A percentile compares a stretch with the other conserved stretches of the same genome.
These are phyloP conservation scores for Eristalis intricaria DNA, from an alignment of 2,888 invertebrate species.

Conservation along the genomic window DNA sequence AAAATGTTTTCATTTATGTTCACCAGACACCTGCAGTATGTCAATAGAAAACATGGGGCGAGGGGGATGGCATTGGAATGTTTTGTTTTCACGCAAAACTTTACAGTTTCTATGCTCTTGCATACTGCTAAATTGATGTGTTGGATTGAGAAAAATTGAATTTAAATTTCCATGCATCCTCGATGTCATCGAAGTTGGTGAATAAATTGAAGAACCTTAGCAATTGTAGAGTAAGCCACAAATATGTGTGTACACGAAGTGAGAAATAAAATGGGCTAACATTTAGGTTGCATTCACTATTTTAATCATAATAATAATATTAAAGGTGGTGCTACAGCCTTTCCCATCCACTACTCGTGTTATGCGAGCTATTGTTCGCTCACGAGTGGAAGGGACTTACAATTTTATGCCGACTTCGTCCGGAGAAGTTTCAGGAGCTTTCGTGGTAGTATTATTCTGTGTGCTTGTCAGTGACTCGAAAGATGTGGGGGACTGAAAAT, in stretches of 20 bases:
- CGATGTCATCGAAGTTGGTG: neutral
- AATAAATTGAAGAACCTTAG: neutral
- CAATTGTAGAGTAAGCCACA: no score
- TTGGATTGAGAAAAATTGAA: neutral
- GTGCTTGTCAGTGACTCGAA: no score
- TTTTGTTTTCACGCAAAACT: neutral
- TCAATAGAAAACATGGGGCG: conserved; percentile 14
- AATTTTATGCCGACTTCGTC: no score
- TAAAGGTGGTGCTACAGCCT: no score
- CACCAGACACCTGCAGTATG: conserved; percentile 60
- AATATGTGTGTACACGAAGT: neutral
- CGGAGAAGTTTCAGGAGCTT: no score
- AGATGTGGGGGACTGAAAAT: no score
- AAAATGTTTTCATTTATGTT: conserved; percentile 70
- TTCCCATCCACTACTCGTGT: no score
- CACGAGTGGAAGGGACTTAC: no score
- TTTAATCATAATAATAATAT: no score
- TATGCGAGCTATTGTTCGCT: no score
- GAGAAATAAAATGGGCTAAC: neutral
- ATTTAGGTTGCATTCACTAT: no score
- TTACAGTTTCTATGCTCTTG: neutral
- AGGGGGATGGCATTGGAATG: neutral
- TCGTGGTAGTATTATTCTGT: no score
- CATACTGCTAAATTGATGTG: neutral
- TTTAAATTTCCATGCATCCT: neutral